phyloP scores from a whole-genome alignment of 2,113 vertebrate species.

The Oceanites oceanicus region DNA sequence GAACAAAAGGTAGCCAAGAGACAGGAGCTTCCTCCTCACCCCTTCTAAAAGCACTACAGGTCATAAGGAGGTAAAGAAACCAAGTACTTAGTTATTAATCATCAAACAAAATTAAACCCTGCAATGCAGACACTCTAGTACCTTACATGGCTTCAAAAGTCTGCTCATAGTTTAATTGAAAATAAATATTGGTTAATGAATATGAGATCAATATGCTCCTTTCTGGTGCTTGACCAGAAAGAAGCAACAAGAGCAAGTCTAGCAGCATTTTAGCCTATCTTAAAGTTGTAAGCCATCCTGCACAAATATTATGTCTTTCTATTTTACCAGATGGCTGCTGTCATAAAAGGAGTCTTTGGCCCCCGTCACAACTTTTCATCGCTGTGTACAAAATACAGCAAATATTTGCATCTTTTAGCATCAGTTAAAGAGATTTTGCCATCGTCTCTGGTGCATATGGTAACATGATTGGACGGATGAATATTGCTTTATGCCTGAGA shows the following conservation, averaged over 20 bases:
- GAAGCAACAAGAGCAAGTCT: slow-evolving; percentile 17
- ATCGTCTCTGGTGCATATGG: background rate
- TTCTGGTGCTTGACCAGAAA: background rate
- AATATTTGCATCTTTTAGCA: slow-evolving; percentile 51
- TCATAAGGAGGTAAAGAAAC: background rate
- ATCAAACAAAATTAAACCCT: background rate
- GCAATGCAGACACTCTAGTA: background rate
- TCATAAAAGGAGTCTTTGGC: slow-evolving; percentile 31
- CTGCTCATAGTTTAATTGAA: background rate
- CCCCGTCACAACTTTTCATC: slow-evolving; percentile 45
- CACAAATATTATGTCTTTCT: slow-evolving; percentile 21
- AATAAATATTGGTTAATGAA: background rate
- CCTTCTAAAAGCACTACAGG: background rate
- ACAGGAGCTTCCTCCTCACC: background rate
- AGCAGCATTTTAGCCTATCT: slow-evolving; percentile 27
- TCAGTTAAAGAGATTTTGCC: slow-evolving; percentile 24
- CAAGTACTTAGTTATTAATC: background rate
- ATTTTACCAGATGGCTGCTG: slow-evolving; percentile 45
- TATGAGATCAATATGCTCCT: background rate
- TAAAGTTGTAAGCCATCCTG: slow-evolving; percentile 24
- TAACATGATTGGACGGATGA: background rate
- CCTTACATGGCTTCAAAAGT: background rate
- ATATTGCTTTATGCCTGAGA: background rate
- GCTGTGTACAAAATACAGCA: slow-evolving; percentile 43
- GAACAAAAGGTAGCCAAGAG: background rate